Base-by-base conservation (phyloP, 2,888 invertebrate species). In the Dascillus cervinus region DNA sequence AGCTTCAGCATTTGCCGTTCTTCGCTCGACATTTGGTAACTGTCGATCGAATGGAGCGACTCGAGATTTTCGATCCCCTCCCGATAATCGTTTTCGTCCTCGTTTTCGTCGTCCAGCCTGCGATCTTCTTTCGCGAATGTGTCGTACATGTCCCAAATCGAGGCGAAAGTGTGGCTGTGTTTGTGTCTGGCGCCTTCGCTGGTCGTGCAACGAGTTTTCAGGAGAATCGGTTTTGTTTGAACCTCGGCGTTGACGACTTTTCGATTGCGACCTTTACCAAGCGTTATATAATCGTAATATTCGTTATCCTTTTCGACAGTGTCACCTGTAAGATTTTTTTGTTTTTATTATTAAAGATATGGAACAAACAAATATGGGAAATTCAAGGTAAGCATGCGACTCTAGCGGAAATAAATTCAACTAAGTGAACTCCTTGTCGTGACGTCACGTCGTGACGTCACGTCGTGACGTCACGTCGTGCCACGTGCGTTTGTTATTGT, bases 131-230 rank as follows among this genome's bases (percentile, higher is more conserved):
- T n/a, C 11, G 36, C 65, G 45, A 76, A 82, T 0, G 79, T 80
- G 51, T 86, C 86, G 48, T 76, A 75, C 77, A 86, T 82, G 46
- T 85, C 82, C 74, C 83, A 87, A 51, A 77, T 69, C 1, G 83
- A 83, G 0, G 82, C 84, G 53, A 79, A 82, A 0, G 77, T 70
- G 2, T 68, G 67, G 2, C 70, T 70, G 49, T 80, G 74, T 29
- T 62, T 68, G 26, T 71, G 73, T 31, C 65, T 62, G 1, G 71
- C 69, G 32, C 70, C 73, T 32, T 66, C 60, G 1, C 72, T 69
- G 10, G 76, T 69, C 0, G 81, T 80, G 34, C 74, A 71, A 8
- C 82, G 67, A 0, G 77, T 70, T 57, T 85, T 86, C 6, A 66
- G 67, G 3, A 82, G 64, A 13, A 67, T 59, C 22, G 65, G 67